Evolutionary conservation across 2,888 invertebrate genomes (phyloP), one percentile per base, ranked within the genome.

Genomic region (Nemoura dubitans): DNA sequence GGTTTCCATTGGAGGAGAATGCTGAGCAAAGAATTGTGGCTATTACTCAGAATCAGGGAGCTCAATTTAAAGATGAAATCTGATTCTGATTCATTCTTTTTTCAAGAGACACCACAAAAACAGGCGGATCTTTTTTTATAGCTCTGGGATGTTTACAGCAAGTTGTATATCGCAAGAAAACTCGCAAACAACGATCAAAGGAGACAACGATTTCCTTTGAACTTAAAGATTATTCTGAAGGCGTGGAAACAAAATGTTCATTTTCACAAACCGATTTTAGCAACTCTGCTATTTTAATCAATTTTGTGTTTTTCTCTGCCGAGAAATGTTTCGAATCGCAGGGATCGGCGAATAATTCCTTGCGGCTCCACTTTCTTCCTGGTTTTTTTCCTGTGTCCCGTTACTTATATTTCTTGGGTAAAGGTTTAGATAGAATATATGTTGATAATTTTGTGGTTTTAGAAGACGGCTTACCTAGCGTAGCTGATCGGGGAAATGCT

Each of bases 1-100:
- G 59, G 6, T 59, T 59, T 59, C 59, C 14, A 59, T 59, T 59
- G 3, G 16, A 21, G 21, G 21, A 59, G 59, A 59, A 59, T 16
- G 59, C 59, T 59, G 59, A 59, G 59, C 59, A 59, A 59, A 59
- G 59, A 59, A 59, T 59, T 28, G 78, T 5, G n/a, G 78, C 78
- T 78, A 78, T 78, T 78, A 78, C 78, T 78, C 78, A 78, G 78
- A 78, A 78, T 78, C 78, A 78, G 36, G 36, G 36, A 16, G 25
- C 10, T 78, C 78, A 78, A 78, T 78, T 78, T 78, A 78, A 78
- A 78, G 78, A 78, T 78, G 28, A n/a, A 28, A 26, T 78, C 78
- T 27, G 78, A 78, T 78, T 59, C 59, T 21, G 59, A 59, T 59
- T 59, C 59, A 59, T 59, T 21, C 59, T 21, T 21, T 21, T 59